Evolutionary conservation across 2,888 invertebrate species (phyloP).

Genomic region (Lasioglossum calceatum): DNA sequence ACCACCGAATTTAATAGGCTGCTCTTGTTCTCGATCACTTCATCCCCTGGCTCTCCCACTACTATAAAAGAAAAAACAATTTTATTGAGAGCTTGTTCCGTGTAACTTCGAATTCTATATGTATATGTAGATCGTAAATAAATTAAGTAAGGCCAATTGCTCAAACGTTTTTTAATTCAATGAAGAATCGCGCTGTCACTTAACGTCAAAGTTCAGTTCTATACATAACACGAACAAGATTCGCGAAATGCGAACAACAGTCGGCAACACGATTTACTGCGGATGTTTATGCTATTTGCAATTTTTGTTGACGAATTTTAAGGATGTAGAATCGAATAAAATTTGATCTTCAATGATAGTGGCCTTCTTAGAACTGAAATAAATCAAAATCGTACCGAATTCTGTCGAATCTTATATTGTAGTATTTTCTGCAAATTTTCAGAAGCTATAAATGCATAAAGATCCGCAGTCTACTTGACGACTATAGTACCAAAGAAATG

Average conservation of each 20-base stretch:
- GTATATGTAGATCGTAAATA: background rate
- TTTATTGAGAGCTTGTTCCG: background rate
- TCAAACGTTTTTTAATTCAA: conserved; percentile 11
- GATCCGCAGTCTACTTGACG: background rate
- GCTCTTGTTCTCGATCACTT: conserved; percentile 76
- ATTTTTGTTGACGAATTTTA: too few relatives aligned
- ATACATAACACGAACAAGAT: background rate
- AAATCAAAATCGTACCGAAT: background rate
- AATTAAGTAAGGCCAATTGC: conserved; percentile 23
- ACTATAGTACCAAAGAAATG: background rate
- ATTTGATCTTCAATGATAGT: too few relatives aligned
- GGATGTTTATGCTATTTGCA: too few relatives aligned
- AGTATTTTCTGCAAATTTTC: too few relatives aligned
- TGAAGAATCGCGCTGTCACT: background rate
- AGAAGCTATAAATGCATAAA: too few relatives aligned
- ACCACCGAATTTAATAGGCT: conserved; percentile 79
- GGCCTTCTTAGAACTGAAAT: background rate
- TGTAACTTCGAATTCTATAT: background rate
- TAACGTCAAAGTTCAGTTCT: conserved; percentile 27
- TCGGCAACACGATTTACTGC: background rate
- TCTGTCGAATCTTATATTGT: too few relatives aligned
- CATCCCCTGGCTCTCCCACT: conserved; percentile 81
- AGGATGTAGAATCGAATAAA: too few relatives aligned
- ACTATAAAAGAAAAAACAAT: conserved; percentile 65
- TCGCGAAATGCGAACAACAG: background rate